A percentile compares a stretch with the other conserved stretches of the same genome.
Evolutionary conservation across 2,113 vertebrate species (phyloP).

Genomic region (Ammodytes dubius): DNA sequence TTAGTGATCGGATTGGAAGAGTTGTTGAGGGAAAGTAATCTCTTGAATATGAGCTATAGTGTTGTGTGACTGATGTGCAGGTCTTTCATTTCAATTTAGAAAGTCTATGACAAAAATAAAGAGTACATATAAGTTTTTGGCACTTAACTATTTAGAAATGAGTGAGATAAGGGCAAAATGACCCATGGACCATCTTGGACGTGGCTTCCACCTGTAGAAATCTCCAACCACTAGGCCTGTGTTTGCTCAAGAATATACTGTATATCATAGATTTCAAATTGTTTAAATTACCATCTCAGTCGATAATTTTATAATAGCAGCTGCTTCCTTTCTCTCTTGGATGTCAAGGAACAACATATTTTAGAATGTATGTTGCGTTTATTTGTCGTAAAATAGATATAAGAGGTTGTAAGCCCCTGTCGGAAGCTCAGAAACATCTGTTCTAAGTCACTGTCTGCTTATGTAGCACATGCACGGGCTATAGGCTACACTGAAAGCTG

Average conservation of each 20-base stretch:
- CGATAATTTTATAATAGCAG: not conserved
- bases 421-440: conserved; percentile 49
- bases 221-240: not conserved
- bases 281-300: not conserved
- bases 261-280: not conserved
- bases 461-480: conserved; percentile 51
- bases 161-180: not conserved
- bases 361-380: conserved; percentile 31
- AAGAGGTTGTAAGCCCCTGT: conserved; percentile 29
- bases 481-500: conserved; percentile 52
- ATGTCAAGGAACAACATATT: conserved; percentile 4
- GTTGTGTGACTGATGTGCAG: conserved; percentile 1
- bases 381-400: conserved; percentile 14
- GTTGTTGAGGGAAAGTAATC: conserved; percentile 24
- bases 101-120: not conserved
- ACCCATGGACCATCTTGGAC: not conserved
- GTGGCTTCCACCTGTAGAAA: not conserved
- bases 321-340: not conserved
- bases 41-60: conserved; percentile 14
- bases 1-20: conserved; percentile 45
- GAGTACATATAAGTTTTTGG: not conserved
- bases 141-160: not conserved
- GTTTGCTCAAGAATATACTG: not conserved
- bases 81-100: not conserved
- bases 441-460: conserved; percentile 39